Evolutionary conservation across 1,140 invertebrate genomes (phyloP).

Genomic region (Drosophila mojavensis): DNA sequence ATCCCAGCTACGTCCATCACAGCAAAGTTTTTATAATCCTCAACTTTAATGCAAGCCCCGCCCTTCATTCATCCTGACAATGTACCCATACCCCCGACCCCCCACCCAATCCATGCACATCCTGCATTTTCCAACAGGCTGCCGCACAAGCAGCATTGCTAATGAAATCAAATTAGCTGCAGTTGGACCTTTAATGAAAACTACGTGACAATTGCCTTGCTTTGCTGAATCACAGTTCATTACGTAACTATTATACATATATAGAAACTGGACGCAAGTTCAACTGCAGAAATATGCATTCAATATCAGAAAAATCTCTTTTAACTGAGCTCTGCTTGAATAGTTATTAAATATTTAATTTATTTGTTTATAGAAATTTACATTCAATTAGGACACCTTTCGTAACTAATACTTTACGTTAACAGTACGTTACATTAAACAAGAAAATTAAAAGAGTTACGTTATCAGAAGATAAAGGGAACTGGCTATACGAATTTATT

Average conservation of each 20-base stretch:
- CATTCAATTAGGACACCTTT: too few relatives aligned
- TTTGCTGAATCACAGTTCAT: background rate
- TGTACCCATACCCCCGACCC: too few relatives aligned
- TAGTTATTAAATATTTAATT: too few relatives aligned
- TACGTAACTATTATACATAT: background rate
- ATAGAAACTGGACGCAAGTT: background rate
- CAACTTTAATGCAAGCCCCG: constrained; percentile 19
- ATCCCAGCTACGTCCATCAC: constrained; percentile 2
- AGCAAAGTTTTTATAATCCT: constrained; percentile 32
- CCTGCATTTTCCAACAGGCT: background rate
- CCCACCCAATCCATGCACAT: background rate
- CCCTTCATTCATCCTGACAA: background rate
- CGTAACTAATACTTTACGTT: too few relatives aligned
- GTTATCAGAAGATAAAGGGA: too few relatives aligned
- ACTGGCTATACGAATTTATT: too few relatives aligned
- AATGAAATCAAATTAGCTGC: constrained; percentile 42
- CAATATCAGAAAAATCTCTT: background rate
- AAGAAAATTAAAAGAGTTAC: too few relatives aligned
- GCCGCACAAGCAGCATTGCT: constrained; percentile 1
- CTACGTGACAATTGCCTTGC: constrained; percentile 22
- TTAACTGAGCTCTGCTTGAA: too few relatives aligned
- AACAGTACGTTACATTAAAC: too few relatives aligned
- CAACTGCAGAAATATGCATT: background rate
- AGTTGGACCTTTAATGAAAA: constrained; percentile 26
- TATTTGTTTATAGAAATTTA: too few relatives aligned